These are phyloP conservation scores for Echinometra lucunter DNA, from an alignment of 53 echinoderm and acorn worm species.

Conservation along the genomic window DNA sequence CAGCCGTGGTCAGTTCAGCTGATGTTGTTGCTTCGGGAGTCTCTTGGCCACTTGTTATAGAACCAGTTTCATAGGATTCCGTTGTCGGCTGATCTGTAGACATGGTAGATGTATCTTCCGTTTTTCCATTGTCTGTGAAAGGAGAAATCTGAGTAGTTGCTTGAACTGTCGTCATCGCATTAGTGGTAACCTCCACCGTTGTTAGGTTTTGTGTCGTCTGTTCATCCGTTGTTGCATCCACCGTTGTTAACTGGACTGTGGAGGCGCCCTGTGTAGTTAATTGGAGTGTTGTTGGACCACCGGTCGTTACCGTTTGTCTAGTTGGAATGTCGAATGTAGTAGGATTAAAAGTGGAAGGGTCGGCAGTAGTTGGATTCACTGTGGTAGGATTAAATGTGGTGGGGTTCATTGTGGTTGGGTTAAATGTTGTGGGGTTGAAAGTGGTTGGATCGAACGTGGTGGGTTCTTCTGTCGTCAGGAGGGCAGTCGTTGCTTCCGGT, in stretches of 20 bases:
- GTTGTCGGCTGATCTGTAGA: slow-evolving; percentile 2
- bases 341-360: background rate
- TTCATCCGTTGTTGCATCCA: background rate
- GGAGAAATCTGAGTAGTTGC: background rate
- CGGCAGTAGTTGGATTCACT: background rate
- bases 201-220: background rate
- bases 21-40: background rate
- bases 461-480: background rate
- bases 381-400: background rate
- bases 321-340: slow-evolving; percentile 25
- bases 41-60: slow-evolving; percentile 6
- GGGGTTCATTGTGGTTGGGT: background rate
- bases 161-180: background rate
- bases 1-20: background rate
- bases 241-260: slow-evolving; percentile 21
- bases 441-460: slow-evolving; percentile 14
- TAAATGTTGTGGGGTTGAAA: background rate
- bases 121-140: background rate
- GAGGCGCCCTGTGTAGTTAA: background rate
- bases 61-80: background rate
- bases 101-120: background rate
- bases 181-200: background rate
- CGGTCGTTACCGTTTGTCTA: slow-evolving; percentile 7
- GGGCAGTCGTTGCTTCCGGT: background rate
- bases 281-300: background rate